These are phyloP conservation scores for Eudemis profundana DNA, from an alignment of 2,888 invertebrate species.

Conservation along the genomic window DNA sequence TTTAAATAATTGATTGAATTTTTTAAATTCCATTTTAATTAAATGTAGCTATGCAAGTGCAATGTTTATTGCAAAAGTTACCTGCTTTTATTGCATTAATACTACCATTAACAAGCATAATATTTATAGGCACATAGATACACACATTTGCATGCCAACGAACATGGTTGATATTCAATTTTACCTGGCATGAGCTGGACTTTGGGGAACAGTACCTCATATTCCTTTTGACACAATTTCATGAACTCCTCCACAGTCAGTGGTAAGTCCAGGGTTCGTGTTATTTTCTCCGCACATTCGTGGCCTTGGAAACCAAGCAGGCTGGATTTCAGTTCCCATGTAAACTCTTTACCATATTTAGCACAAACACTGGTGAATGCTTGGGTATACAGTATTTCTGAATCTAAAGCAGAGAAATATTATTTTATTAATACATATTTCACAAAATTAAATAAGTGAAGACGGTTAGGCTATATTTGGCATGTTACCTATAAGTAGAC, in stretches of 20 bases:
- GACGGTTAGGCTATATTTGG: background rate
- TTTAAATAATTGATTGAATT: too few species aligned
- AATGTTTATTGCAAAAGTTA: too few species aligned
- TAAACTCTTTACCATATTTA: conserved; percentile 89
- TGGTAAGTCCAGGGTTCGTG: conserved; percentile 86
- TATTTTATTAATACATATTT: background rate
- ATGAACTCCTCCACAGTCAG: conserved; percentile 88
- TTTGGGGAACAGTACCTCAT: conserved; percentile 85
- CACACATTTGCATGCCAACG: conserved; percentile 24
- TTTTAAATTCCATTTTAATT: too few species aligned
- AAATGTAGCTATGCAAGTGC: too few species aligned
- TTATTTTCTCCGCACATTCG: conserved; percentile 87
- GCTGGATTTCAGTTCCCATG: conserved; percentile 90
- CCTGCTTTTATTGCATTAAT: too few species aligned
- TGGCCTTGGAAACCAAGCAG: conserved; percentile 88
- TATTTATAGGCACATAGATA: background rate
- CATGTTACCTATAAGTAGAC: conserved; percentile 81
- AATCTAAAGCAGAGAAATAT: conserved; percentile 85
- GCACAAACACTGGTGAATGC: conserved; percentile 88
- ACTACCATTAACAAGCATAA: background rate
- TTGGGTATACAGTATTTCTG: conserved; percentile 90
- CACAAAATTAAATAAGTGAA: background rate
- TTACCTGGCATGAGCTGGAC: conserved; percentile 90
- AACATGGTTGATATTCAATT: conserved; percentile 14
- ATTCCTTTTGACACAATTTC: conserved; percentile 79